These are phyloP conservation scores for Cyphomyrmex costatus DNA, from an alignment of 1,140 invertebrate species.

Conservation along the genomic window DNA sequence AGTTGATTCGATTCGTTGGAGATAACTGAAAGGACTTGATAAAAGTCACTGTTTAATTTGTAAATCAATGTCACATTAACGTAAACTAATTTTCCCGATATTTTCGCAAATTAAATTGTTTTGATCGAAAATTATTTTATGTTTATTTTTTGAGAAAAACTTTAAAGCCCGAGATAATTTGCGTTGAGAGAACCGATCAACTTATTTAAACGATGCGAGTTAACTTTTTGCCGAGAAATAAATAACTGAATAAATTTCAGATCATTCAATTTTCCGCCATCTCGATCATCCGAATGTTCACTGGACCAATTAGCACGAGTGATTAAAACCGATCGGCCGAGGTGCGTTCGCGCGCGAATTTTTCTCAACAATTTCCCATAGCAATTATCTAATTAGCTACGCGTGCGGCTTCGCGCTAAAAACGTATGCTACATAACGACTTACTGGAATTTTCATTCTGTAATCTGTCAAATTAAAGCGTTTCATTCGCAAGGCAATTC, in stretches of 20 bases:
- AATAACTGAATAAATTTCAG: neutral
- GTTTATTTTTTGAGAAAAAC: neutral
- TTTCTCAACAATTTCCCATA: conserved; percentile 1
- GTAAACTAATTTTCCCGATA: neutral
- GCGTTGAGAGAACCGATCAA: neutral
- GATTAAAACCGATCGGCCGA: neutral
- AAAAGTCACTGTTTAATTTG: neutral
- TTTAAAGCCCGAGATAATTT: neutral
- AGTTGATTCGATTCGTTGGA: neutral
- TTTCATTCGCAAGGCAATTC: conserved; percentile 48
- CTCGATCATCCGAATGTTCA: conserved; percentile 10
- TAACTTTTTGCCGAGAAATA: neutral
- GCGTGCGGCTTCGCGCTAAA: conserved; percentile 23
- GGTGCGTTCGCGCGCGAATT: conserved; percentile 19
- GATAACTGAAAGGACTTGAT: neutral
- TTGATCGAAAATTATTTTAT: neutral
- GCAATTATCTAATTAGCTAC: conserved; percentile 45
- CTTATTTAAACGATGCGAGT: neutral
- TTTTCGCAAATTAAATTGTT: neutral
- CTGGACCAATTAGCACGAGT: conserved; percentile 30
- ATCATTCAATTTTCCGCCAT: neutral
- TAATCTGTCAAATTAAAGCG: conserved; percentile 47
- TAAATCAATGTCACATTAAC: conserved; percentile 16
- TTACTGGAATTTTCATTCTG: conserved; percentile 14
- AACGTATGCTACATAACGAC: conserved; percentile 22